Evolutionary conservation across 2,113 vertebrate genomes (phyloP), one percentile per base, ranked within the genome.

Genomic region (Clarias macrocephalus): DNA sequence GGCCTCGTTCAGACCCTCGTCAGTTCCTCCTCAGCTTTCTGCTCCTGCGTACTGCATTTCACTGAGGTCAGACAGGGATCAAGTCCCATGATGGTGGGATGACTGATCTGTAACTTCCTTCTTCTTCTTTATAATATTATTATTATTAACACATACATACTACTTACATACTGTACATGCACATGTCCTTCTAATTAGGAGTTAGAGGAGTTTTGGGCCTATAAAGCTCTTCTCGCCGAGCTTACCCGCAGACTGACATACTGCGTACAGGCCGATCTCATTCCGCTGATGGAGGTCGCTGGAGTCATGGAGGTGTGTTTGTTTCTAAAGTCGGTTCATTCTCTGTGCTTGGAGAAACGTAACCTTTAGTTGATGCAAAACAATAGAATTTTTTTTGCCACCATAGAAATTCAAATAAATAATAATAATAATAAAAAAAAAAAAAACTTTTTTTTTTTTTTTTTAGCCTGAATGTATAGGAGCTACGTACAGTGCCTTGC

Each of bases 201-300:
- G 85, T 85, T 99, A 88, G 96, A 98, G 86, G 97, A 99, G 91
- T 96, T 99, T 75, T 99, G 98, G 98, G 95, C 97, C 42, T 99
- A 96, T 86, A 96, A 92, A 90, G 95, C 96, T 30, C 95, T 99
- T 82, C 93, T 99, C 88, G 75, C 88, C 0, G 97, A 98, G 88
- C 94, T 99, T 88, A 98, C 93, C 19, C 96, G 96, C 52, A 94
- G 94, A 76, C 76, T 99, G 88, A 98, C 96, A 0, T 99, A 99
- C 91, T 99, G 98, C 56, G 98, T 97, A 16, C 96, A 94, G 92
- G 84, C 94, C 1, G 98, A 99, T 28, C 96, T 99, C 23, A 93
- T 99, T 88, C 97, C 98, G 1, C 96, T 99, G 87, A 99, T 99
- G 98, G 98, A 99, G 90, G 97, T 99, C 81, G 92, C 95, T 0